Conservation (phyloP, 2,113 vertebrate species). For the Porphyrio hochstetteri region DNA sequence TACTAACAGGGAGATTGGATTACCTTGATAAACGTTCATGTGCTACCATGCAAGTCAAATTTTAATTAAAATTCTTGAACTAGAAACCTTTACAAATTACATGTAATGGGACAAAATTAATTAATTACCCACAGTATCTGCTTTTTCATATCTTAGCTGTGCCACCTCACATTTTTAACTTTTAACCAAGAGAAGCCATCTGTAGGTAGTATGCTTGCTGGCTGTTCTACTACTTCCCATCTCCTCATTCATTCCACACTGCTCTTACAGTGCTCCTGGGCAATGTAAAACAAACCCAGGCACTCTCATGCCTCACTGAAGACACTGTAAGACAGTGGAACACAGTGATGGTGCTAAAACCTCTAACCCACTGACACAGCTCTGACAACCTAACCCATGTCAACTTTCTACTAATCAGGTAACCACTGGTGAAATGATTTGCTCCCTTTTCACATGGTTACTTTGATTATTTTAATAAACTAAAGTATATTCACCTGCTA, state of each 20-base stretch:
- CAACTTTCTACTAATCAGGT: not conserved
- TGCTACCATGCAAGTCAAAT: not conserved
- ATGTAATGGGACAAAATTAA: not conserved
- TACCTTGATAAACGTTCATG: not conserved
- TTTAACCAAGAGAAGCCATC: not conserved
- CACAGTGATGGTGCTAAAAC: fast-evolving
- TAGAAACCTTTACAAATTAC: not conserved
- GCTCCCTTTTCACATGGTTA: not conserved
- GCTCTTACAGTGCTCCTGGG: not conserved
- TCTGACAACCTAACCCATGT: not conserved
- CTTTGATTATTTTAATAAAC: not conserved
- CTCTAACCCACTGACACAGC: not conserved
- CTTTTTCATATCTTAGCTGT: not conserved
- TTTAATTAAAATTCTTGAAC: not conserved
- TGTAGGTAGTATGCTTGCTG: not conserved
- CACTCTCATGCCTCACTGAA: not conserved
- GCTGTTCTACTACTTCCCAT: not conserved
- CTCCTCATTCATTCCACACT: not conserved
- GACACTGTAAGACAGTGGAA: not conserved
- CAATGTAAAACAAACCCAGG: not conserved
- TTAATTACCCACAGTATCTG: not conserved
- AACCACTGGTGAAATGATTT: too few relatives aligned
- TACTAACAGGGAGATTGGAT: not conserved
- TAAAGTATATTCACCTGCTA: slow-evolving; percentile 82
- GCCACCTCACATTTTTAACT: not conserved